Percentiles rank a stretch among this genome's conserved stretches.
These are phyloP conservation scores for Phataginus tricuspis DNA, from an alignment of 2,797 vertebrate genomes.

Conservation along the genomic window DNA sequence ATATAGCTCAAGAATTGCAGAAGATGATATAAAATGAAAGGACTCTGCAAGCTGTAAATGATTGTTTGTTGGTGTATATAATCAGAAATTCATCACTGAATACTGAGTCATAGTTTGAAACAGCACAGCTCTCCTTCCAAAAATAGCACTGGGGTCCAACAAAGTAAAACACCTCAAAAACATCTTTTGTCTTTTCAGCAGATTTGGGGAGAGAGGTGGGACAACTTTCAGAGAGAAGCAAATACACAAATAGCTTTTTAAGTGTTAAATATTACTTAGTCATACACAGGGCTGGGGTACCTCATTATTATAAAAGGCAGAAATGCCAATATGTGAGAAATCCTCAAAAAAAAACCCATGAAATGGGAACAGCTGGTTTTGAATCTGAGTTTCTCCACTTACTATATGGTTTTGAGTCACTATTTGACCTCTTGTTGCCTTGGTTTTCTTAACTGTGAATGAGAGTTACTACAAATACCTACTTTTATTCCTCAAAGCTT, in stretches of 20 bases:
- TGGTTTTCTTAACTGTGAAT: not conserved
- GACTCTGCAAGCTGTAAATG: not conserved
- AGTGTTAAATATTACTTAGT: not conserved
- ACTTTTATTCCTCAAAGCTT: not conserved
- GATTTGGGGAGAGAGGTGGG: not conserved
- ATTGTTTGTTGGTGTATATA: not conserved
- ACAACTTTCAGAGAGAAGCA: not conserved
- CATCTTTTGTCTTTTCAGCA: not conserved
- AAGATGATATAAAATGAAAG: not conserved
- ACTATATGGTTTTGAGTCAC: not conserved
- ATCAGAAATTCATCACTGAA: not conserved
- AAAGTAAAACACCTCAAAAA: not conserved
- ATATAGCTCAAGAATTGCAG: not conserved
- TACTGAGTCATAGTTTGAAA: not conserved
- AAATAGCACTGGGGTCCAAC: not conserved
- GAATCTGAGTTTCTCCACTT: not conserved
- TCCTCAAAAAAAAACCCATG: not conserved
- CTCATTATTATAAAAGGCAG: not conserved
- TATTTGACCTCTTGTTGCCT: not conserved
- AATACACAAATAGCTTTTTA: not conserved
- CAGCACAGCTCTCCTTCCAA: not conserved
- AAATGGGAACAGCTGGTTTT: not conserved
- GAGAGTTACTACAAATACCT: not conserved
- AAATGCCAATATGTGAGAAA: not conserved
- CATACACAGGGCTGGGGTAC: fast-evolving